Base-by-base conservation (phyloP, 2,797 vertebrate genomes). In the Emydoidea blandingii region DNA sequence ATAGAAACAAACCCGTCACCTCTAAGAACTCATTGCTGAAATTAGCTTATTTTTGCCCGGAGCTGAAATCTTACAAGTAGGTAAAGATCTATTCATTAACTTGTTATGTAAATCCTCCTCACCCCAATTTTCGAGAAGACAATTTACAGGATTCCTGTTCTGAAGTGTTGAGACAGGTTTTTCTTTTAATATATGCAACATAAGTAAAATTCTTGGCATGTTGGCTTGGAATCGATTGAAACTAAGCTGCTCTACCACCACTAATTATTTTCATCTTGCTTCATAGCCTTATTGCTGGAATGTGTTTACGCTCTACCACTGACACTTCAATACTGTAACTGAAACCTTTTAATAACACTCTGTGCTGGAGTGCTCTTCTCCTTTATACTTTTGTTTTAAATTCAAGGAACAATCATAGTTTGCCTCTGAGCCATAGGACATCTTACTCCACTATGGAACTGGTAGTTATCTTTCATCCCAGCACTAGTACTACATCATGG, bases 151-250 rank as follows among this genome's bases (percentile, higher is more conserved):
- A 68, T 11, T 37, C 62, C 34, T 65, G 34, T 68, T 37, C 94
- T 53, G 31, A 81, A 93, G 82, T 57, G 56, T 31, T 2, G 23
- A 87, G 74, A 80, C 25, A 29, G 87, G 93, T 88, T 88, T 53
- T n/a, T 87, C 85, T 87, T 41, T 47, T 92, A 95, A 96, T 90
- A 79, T 37, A 96, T 86, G 80, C 94, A 96, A 86, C 93, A 96
- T 97, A 94, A 91, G 91, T 97, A 84, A 95, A 93, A 95, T 94
- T 96, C 87, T 91, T 96, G 93, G 87, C 91, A 90, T 80, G 11
- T 79, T 81, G 88, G 27, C 65, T 81, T 84, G 72, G 84, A 96
- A 87, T 94, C 18, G 80, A 15, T 82, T 93, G 80, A 92, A 96
- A 83, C 56, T 49, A 10, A 95, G 93, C 72, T 76, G 85, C 84